Conservation (phyloP, 2,888 invertebrate genomes). For the Pristionchus entomophagus region DNA sequence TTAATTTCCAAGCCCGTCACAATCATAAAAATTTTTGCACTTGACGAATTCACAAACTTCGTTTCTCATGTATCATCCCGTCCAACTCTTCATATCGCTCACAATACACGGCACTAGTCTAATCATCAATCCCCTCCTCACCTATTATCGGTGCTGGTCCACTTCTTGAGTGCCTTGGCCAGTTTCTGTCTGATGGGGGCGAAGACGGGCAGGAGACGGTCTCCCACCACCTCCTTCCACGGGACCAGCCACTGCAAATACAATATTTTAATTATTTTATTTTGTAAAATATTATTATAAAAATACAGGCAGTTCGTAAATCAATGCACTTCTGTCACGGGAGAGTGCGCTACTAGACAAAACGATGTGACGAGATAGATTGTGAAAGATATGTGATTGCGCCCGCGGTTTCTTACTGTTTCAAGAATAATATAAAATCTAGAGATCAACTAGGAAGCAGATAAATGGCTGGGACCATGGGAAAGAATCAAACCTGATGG, state of each 20-base stretch:
- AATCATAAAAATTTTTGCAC: no score
- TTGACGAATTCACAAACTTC: no score
- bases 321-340: constrained; percentile 76
- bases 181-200: constrained; percentile 87
- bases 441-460: background rate
- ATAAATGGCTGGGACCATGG: no score
- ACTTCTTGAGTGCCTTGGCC: constrained; percentile 62
- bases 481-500: constrained; percentile 88
- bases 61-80: no score
- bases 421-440: background rate
- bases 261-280: constrained; percentile 77
- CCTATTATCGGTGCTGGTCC: constrained; percentile 87
- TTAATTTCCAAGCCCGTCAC: no score
- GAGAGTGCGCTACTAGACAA: no score
- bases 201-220: constrained; percentile 82
- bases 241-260: constrained; percentile 99
- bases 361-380: no score
- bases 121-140: background rate
- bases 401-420: background rate
- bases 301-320: background rate
- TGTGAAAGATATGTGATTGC: no score
- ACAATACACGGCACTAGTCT: no score
- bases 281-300: background rate
- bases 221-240: constrained; percentile 90
- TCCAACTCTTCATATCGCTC: no score